Percentiles rank a stretch among this genome's conserved stretches.
phyloP scores from a whole-genome alignment of 2,113 vertebrate genomes.

The Clarias gariepinus region DNA sequence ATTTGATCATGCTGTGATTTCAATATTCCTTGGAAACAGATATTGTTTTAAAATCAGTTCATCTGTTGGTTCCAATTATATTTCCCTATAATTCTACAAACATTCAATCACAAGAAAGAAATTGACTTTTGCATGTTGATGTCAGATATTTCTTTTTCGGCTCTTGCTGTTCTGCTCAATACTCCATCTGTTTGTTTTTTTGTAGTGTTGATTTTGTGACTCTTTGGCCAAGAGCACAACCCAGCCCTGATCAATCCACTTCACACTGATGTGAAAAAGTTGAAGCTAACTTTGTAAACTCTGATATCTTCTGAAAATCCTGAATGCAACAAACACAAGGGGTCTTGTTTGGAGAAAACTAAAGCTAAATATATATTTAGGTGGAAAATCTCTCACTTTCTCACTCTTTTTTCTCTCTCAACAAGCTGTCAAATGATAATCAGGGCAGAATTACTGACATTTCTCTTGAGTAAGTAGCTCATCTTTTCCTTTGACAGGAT shows the following conservation, averaged over 20 bases:
- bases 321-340: neutral
- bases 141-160: neutral
- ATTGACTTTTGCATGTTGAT: neutral
- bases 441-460: slow-evolving; percentile 5
- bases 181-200: neutral
- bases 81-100: neutral
- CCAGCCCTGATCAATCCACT: neutral
- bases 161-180: neutral
- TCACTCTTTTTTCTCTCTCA: neutral
- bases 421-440: neutral
- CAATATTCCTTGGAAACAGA: neutral
- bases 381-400: neutral
- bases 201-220: neutral
- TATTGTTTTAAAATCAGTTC: neutral
- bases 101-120: neutral
- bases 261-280: neutral
- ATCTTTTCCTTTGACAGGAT: neutral
- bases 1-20: neutral
- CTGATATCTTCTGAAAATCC: neutral
- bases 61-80: neutral
- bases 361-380: neutral
- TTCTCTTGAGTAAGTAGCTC: neutral
- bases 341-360: neutral
- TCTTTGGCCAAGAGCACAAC: neutral
- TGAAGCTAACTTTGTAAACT: neutral